phyloP scores from a whole-genome alignment of 64 coral and sea anemone genomes.

The Stichodactyla helianthus region DNA sequence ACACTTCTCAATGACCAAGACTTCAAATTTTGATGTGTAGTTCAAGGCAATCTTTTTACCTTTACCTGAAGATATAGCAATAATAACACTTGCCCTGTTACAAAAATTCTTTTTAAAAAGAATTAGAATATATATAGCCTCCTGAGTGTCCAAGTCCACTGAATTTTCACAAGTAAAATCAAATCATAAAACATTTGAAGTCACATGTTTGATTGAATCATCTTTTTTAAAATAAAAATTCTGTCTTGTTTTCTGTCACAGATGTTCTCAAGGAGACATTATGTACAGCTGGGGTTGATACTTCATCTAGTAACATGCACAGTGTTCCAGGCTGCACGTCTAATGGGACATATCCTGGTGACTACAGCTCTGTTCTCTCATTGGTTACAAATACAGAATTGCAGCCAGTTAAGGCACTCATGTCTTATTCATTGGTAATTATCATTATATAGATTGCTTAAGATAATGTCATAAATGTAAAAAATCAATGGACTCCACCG shows the following conservation, averaged over 20 bases:
- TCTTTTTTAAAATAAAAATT: not conserved
- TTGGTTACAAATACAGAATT: conserved; percentile 83
- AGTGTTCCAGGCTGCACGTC: conserved; percentile 19
- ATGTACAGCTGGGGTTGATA: not conserved
- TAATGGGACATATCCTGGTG: conserved; percentile 53
- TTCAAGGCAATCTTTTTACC: too few relatives aligned
- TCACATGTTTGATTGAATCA: not conserved
- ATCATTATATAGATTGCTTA: not conserved
- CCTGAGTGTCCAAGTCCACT: too few relatives aligned
- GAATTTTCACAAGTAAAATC: too few relatives aligned
- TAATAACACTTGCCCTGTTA: too few relatives aligned
- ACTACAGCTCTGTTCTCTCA: conserved; percentile 78
- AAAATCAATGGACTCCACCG: too few relatives aligned
- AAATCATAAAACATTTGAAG: not conserved
- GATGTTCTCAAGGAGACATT: not conserved
- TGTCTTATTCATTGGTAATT: conserved; percentile 88
- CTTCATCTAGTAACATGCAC: not conserved
- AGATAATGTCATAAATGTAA: not conserved
- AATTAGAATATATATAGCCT: too few relatives aligned
- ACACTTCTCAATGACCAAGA: too few relatives aligned
- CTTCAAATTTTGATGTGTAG: too few relatives aligned
- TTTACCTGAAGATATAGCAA: too few relatives aligned
- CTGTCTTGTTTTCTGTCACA: not conserved
- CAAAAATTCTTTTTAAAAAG: too few relatives aligned
- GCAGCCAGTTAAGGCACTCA: conserved; percentile 75